Evolutionary conservation across 2,888 invertebrate species (phyloP), one percentile per base, ranked within the genome.

Genomic region (Suillia variegata): DNA sequence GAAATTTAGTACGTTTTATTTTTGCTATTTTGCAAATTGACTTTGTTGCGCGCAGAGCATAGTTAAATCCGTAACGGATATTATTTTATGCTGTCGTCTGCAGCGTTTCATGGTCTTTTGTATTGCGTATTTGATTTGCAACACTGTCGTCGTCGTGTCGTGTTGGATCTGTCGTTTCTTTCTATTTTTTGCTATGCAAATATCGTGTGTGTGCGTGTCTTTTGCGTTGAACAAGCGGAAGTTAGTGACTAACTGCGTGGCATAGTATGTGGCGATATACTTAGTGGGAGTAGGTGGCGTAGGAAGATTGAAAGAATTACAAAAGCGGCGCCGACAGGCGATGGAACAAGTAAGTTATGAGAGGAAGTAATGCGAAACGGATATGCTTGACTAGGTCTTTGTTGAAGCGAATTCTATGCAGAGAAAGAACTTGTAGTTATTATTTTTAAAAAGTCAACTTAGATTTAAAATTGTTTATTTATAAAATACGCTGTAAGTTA

Each of bases 21-120:
- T n/a, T n/a, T n/a, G n/a, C n/a, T n/a, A n/a, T n/a, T n/a, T n/a
- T n/a, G n/a, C n/a, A n/a, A n/a, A n/a, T n/a, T n/a, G n/a, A n/a
- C n/a, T n/a, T n/a, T n/a, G n/a, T n/a, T n/a, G n/a, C n/a, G n/a
- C n/a, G n/a, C n/a, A n/a, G n/a, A n/a, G n/a, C n/a, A n/a, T n/a
- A n/a, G n/a, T n/a, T n/a, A n/a, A n/a, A n/a, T n/a, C n/a, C 45
- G 52, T 55, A 55, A 58, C 61, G 61, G 61, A 61, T 61, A 62
- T 58, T 50, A 58, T 56, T 54, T 54, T 49, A 31, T 17, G 21
- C 20, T 21, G 15, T 31, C 20, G 31, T 13, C 18, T 33, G 15
- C 20, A 53, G 18, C 15, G 2, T 2, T 13, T 26, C n/a, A n/a
- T n/a, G n/a, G 13, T 54, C 13, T 3, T 13, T 21, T 31, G 20